Evolutionary conservation across 1,140 invertebrate species (phyloP), one percentile per base, ranked within the genome.

Genomic region (Meteorus sp.): DNA sequence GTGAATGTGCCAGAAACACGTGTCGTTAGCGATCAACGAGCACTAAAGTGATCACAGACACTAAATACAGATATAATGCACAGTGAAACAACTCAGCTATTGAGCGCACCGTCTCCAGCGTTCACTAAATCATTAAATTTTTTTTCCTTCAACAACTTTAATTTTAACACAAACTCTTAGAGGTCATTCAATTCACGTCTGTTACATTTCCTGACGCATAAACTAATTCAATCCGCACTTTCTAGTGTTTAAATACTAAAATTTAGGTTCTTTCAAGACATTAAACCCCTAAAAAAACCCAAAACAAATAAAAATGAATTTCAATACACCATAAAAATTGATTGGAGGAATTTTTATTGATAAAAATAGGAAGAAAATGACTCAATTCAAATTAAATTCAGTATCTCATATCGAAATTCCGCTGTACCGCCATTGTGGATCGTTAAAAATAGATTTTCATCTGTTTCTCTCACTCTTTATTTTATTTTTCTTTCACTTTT

Each of bases 11-110:
- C 35, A 39, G 13, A 13, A 39, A 39, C 39, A 56, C 54, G 44
- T 45, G 54, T 56, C 41, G 54, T 44, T 56, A 41, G 33, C 54
- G 54, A 56, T 56, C 54, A 56, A 44, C 41, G n/a, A n/a, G n/a
- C 41, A 41, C 19, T 17, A 39, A n/a, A 56, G 5, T 45, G 23
- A 43, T 7, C 20, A 55, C 25, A 19, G 29, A 2, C 35, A 23
- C 3, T 20, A 50, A 2, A 31, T n/a, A 50, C 1, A 31, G 47
- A 50, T 13, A 31, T 19, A 17, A 22, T 13, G 20, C 17, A 29
- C 11, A 39, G 35, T 39, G 35, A 39, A 39, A 39, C 8, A 39
- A 39, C 9, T 15, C 1, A n/a, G 22, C 19, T 6, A 50, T 50
- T 15, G 23, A 50, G 20, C 23, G 29, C 20, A 27, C 8, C 22